These are phyloP conservation scores for Rhingia rostrata DNA, from an alignment of 2,888 invertebrate species.

Conservation along the genomic window DNA sequence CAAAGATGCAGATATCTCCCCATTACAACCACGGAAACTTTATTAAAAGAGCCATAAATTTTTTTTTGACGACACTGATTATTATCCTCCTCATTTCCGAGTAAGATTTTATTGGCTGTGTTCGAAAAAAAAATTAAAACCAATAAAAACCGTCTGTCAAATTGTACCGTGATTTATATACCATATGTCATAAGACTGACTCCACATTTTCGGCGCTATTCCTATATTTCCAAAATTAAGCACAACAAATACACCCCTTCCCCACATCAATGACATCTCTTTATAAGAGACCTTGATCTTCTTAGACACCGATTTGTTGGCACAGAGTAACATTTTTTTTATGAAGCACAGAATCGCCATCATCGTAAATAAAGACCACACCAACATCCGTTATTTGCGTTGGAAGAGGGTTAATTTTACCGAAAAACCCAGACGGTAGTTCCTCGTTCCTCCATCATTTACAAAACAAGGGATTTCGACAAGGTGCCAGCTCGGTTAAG, in stretches of 20 bases:
- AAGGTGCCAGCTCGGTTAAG: not conserved
- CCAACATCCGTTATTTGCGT: slow-evolving; percentile 12
- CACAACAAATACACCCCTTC: not conserved
- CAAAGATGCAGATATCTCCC: no score
- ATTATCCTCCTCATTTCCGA: slow-evolving; percentile 29
- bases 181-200: not conserved
- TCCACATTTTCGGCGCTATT: not conserved
- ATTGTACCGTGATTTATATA: not conserved
- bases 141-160: slow-evolving; percentile 34
- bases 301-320: slow-evolving; percentile 37
- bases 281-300: slow-evolving; percentile 41
- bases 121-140: slow-evolving; percentile 33
- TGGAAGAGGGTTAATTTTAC: slow-evolving; percentile 24
- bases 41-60: no score
- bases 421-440: slow-evolving; percentile 56
- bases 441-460: slow-evolving; percentile 37
- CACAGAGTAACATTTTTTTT: not conserved
- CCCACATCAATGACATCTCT: not conserved
- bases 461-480: slow-evolving; percentile 48
- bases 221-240: not conserved
- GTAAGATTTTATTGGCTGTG: slow-evolving; percentile 32
- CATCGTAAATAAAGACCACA: slow-evolving; percentile 43
- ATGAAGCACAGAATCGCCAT: slow-evolving; percentile 5
- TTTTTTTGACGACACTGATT: not conserved
- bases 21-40: no score